Conservation (phyloP, 2,113 vertebrate genomes). For the Hypanus sabinus region DNA sequence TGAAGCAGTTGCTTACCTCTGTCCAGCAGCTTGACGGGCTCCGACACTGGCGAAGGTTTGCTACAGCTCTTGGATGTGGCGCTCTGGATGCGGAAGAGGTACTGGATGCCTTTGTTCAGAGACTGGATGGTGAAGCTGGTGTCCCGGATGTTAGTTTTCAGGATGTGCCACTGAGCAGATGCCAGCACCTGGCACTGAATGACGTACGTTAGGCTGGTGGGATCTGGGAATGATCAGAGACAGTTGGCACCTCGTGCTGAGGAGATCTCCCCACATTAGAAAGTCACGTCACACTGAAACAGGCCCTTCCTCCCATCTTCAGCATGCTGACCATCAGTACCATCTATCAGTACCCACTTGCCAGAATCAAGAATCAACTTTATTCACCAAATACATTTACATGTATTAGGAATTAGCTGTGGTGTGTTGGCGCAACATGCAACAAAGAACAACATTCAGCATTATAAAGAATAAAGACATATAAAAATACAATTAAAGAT, state of each 20-base stretch:
- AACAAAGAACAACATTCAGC: no score
- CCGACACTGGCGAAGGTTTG: slow-evolving; percentile 77
- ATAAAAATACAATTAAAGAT: no score
- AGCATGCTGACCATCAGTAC: no score
- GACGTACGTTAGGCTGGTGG: slow-evolving; percentile 74
- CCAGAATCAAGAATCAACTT: no score
- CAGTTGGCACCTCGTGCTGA: background rate
- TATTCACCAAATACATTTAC: no score
- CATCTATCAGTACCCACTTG: no score
- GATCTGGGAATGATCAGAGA: slow-evolving; percentile 56
- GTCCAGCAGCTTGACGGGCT: slow-evolving; percentile 75
- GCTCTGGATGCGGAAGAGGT: slow-evolving; percentile 83
- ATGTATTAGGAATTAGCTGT: no score
- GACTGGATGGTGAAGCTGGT: slow-evolving; percentile 65
- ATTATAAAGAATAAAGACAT: no score
- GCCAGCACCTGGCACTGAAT: slow-evolving; percentile 90
- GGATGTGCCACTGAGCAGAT: slow-evolving; percentile 81
- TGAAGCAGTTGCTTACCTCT: slow-evolving; percentile 54
- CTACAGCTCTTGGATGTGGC: slow-evolving; percentile 83
- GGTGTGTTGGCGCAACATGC: no score
- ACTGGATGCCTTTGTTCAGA: slow-evolving; percentile 76
- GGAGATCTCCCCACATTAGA: no score
- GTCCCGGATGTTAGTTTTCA: slow-evolving; percentile 68
- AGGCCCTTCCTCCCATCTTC: no score
- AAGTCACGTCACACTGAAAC: no score